A percentile compares a stretch with the other conserved stretches of the same genome.
These are phyloP conservation scores for Cataglyphis rosenhaueri DNA, from an alignment of 2,888 invertebrate species.

Conservation along the genomic window DNA sequence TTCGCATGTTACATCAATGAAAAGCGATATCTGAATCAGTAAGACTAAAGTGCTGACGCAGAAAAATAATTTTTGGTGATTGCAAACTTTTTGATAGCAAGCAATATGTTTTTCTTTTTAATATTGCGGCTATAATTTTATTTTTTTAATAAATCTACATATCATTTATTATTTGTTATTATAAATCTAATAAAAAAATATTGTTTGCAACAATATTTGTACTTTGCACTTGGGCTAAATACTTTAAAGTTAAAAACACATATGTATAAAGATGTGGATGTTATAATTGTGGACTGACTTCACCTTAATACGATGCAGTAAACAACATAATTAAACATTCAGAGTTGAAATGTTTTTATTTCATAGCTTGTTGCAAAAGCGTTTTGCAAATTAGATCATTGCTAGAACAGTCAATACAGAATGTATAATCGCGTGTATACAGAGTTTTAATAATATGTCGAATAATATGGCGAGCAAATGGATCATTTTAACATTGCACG, in stretches of 20 bases:
- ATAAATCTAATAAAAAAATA: not conserved
- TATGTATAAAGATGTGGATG: not conserved
- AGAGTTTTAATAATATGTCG: not conserved
- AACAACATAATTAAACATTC: conserved; percentile 33
- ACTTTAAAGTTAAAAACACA: not conserved
- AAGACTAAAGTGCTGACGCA: not conserved
- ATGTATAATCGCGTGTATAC: not conserved
- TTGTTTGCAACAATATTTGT: not conserved
- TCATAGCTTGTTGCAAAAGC: conserved; percentile 28
- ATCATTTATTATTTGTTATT: not conserved
- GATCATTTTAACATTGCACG: conserved; percentile 8
- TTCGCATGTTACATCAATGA: not conserved
- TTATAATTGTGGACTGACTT: conserved; percentile 17
- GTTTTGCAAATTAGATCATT: conserved; percentile 45
- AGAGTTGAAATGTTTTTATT: conserved; percentile 20
- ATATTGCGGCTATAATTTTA: not conserved
- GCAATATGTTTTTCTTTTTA: not conserved
- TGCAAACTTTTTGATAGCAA: not conserved
- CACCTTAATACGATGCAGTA: conserved; percentile 23
- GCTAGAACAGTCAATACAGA: not conserved
- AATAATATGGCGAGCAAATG: conserved; percentile 21
- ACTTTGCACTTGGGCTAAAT: not conserved
- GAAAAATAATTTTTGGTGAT: not conserved
- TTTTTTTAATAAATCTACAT: not conserved
- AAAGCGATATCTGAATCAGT: not conserved